Base-by-base conservation (phyloP, 2,113 vertebrate genomes). In the Gopherus evgoodei region DNA sequence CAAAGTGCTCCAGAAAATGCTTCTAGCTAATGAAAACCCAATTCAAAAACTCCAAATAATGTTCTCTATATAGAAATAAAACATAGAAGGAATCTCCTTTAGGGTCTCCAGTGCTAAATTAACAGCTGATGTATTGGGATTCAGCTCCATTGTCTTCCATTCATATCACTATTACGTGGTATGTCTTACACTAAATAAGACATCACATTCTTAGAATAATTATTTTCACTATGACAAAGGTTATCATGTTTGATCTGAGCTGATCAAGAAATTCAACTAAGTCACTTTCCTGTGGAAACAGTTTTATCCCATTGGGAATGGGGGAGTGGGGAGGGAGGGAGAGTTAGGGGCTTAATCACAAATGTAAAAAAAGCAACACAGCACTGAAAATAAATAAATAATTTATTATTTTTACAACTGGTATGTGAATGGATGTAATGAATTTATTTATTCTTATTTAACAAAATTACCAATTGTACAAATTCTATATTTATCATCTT, bases 381-480 rank as follows among this genome's bases (percentile, higher is more conserved):
- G 99, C 99, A 99, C 99, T 99, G 99, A 99, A 99, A 98, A 98
- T 97, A 98, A 99, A 98, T 98, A 97, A 98, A 96, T 99, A 99
- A 99, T 99, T 99, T 99, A 99, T 99, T 99, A 98, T 99, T 99
- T 99, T 99, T 99, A 99, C 98, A 99, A 99, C 98, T 99, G 95
- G 97, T 99, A 98, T 99, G 99, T 99, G 99, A 99, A 98, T 83
- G 95, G 98, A 98, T 98, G 98, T 99, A 98, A 99, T 98, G 98
- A 98, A 98, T 98, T 99, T 99, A 99, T 99, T 99, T 99, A 99
- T 99, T 99, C 98, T 99, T 99, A 99, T 99, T 99, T 99, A 99
- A 99, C 98, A 98, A 98, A 98, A 99, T 97, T 98, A 98, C 98
- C 98, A 96, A 96, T 97, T 98, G 97, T 98, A 97, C 97, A 98